Conservation (phyloP, 2,797 vertebrate genomes). For the Dicrostonyx torquatus region DNA sequence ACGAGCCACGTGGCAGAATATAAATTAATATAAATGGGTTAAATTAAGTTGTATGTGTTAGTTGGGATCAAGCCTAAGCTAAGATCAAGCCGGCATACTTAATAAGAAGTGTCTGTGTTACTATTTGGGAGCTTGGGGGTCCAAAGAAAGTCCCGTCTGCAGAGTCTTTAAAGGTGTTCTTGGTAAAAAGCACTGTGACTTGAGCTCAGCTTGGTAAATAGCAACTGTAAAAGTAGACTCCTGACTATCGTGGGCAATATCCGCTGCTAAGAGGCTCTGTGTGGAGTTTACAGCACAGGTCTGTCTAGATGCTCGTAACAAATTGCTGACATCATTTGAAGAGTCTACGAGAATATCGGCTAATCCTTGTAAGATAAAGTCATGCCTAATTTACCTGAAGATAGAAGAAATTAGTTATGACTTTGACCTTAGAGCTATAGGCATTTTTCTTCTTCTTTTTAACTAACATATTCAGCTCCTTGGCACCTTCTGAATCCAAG, state of each 20-base stretch:
- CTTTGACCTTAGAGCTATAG: background rate
- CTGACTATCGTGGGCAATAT: background rate
- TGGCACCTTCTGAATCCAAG: background rate
- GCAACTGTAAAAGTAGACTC: background rate
- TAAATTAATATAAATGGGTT: background rate
- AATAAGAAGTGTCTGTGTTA: background rate
- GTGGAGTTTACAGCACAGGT: background rate
- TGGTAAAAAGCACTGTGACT: background rate
- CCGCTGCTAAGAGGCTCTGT: background rate
- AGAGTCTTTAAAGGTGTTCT: background rate
- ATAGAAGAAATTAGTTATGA: background rate
- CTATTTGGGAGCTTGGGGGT: background rate
- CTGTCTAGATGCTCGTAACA: background rate
- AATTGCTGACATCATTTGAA: background rate
- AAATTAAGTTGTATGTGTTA: background rate
- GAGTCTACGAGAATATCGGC: background rate
- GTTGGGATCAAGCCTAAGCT: background rate
- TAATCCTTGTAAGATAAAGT: background rate
- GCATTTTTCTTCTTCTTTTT: background rate
- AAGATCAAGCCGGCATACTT: background rate
- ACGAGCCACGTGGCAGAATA: background rate
- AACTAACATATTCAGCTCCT: conserved; percentile 35
- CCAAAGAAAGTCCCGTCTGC: background rate
- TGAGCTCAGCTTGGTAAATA: background rate
- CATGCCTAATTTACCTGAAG: conserved; percentile 16